Evolutionary conservation across 1,140 invertebrate genomes (phyloP), one percentile per base, ranked within the genome.

Genomic region (Diprion similis): DNA sequence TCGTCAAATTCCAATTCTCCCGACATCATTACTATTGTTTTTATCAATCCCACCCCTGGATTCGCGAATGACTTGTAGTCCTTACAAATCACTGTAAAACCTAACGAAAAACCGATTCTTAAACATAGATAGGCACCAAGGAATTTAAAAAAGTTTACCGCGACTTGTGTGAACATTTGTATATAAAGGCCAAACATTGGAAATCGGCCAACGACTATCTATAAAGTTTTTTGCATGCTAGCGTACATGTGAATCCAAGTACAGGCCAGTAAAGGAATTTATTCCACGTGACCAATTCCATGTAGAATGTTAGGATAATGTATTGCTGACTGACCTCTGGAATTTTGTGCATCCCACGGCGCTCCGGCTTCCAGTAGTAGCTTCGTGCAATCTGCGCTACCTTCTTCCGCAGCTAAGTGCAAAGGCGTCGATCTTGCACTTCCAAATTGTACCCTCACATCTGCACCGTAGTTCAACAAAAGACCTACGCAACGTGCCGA

Each of bases 21-120:
- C 0, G 94, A 94, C 94, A 97, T 95, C 95, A 97, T 96, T 66
- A 96, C 93, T 4, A 96, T 91, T 0, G 94, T 94, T 87, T 96
- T 96, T 0, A 96, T 82, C 0, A 95, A 79, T 0, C 91, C 90
- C 71, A 91, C 86, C 0, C 89, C 82, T 1, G 93, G 89, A 77
- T 92, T 89, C 59, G 86, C 85, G 80, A 95, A 95, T 0, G 94
- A 90, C 7, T 91, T 89, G 78, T 94, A 94, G 75, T 94, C 93
- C 18, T 92, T 92, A 80, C 95, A 95, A 9, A 96, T 85, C 13
- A 96, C 93, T 17, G 92, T 93, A 79, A 96, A 95, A 37, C 92
- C 92, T 7, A 95, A 80, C 0, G 92, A 92, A 82, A 96, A 96
- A 0, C 94, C 95, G 66, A 95, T 89, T 24, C 96, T 89, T 1